phyloP scores from a whole-genome alignment of 2,113 vertebrate species.

The Bungarus multicinctus region DNA sequence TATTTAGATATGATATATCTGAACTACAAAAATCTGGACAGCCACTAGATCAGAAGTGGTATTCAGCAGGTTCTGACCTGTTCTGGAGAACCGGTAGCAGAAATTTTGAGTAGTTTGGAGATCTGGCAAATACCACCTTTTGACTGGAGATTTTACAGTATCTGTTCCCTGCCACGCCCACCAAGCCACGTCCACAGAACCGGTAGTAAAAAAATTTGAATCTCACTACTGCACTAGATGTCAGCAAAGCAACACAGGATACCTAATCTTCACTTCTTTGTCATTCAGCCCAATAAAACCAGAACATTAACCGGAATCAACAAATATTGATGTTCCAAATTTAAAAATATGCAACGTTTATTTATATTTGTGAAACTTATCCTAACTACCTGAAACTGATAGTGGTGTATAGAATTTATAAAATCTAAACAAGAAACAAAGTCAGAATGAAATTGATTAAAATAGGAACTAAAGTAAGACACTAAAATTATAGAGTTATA shows the following conservation, averaged over 20 bases:
- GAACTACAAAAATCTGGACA: background rate
- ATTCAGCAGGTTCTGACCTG: no score
- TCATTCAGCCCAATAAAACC: background rate
- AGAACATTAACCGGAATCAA: background rate
- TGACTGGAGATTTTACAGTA: no score
- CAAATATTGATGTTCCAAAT: background rate
- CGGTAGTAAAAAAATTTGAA: no score
- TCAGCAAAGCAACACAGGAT: background rate
- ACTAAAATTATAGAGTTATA: background rate
- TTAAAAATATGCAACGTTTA: background rate
- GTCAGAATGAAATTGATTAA: background rate
- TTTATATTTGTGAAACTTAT: background rate
- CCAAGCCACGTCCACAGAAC: no score
- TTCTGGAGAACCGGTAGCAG: no score
- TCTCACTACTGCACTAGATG: no score
- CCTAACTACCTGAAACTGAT: background rate
- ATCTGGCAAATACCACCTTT: no score
- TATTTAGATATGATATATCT: background rate
- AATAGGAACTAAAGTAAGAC: background rate
- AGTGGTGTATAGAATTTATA: background rate
- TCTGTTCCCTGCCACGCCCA: no score
- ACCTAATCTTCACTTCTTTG: background rate
- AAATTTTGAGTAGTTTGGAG: no score
- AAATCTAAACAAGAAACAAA: background rate
- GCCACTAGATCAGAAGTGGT: no score